Evolutionary conservation across 2,888 invertebrate species (phyloP), one percentile per base, ranked within the genome.

Genomic region (Craniophora ligustri): DNA sequence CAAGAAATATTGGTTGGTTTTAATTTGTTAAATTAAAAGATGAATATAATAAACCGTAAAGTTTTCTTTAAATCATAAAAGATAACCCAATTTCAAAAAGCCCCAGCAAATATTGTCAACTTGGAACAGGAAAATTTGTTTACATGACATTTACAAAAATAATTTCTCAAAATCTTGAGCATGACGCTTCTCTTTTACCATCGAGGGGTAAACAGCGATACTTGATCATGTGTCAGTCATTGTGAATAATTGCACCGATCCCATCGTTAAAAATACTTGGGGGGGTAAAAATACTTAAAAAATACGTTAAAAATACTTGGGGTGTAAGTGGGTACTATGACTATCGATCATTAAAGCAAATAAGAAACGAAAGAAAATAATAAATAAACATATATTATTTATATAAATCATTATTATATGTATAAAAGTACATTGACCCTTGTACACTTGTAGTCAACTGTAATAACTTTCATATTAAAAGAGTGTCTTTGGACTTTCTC

Each of bases 211-310:
- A 31, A 36, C 23, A 18, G 30, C 16, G 32, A 32, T 36, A 60
- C 67, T 67, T 71, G 35, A 55, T 70, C 72, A 71, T 58, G 64
- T 48, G 53, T 56, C 42, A 48, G 62, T 59, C 63, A 60, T 70
- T 31, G 54, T 55, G 28, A 40, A 67, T 63, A 67, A 69, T 67
- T 69, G 67, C 62, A 16, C 39, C 14, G 51, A 54, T 55, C 51
- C 41, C n/a, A 16, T 13, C 7, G 30, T 59, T 32, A 34, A 30
- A 44, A 39, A 30, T 42, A 30, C 55, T 56, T 47, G 36, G 50
- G 59, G 63, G 55, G n/a, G n/a, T n/a, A n/a, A n/a, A n/a, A n/a
- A n/a, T n/a, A n/a, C n/a, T n/a, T n/a, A n/a, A n/a, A n/a, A n/a
- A n/a, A n/a, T n/a, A n/a, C 7, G 30, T 59, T 32, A 34, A 30